Base-by-base conservation (phyloP, 2,888 invertebrate genomes). In the Andrena flavipes region DNA sequence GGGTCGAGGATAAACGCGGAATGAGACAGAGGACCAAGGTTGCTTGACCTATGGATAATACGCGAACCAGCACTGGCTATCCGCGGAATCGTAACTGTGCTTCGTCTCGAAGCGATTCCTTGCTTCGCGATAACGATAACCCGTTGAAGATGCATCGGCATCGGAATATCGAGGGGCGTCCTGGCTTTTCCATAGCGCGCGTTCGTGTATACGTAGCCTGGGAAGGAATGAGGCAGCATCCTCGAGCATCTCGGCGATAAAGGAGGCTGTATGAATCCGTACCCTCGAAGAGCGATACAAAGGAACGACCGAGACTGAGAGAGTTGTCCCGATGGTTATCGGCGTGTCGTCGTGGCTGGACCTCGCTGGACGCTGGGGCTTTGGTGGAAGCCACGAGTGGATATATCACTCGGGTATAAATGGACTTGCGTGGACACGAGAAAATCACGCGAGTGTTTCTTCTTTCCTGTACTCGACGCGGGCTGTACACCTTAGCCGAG, bases 311-410 rank as follows among this genome's bases (percentile, higher is more conserved):
- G 26, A 48, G 62, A 59, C 23, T 49, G 72, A 72, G 51, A 76
- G 63, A 76, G 76, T 76, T 76, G 82, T 76, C 51, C 59, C 72
- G 81, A 82, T 81, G 81, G 71, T 82, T 76, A 82, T 82, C 81
- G 67, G 35, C 13, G 75, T 56, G 82, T 82, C 65, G 69, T 70
- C 64, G 68, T n/a, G 49, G 56, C 7, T 51, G 63, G 23, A 59
- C 56, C 48, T 62, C 4, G 26, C 51, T 7, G 71, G 63, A 69
- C 60, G 59, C 29, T 30, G 29, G 70, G 35, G 30, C 56, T 64
- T 64, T 33, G 71, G 42, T 59, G 62, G 62, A 82, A 64, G 63
- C 59, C 20, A 29, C 42, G 20, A 63, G 62, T 69, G 83, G 78
- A 75, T 84, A 72, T 76, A 82, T 82, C 72, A 59, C 62, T 62